Conservation (phyloP, 1,140 invertebrate species). For the Latrodectus geometricus region DNA sequence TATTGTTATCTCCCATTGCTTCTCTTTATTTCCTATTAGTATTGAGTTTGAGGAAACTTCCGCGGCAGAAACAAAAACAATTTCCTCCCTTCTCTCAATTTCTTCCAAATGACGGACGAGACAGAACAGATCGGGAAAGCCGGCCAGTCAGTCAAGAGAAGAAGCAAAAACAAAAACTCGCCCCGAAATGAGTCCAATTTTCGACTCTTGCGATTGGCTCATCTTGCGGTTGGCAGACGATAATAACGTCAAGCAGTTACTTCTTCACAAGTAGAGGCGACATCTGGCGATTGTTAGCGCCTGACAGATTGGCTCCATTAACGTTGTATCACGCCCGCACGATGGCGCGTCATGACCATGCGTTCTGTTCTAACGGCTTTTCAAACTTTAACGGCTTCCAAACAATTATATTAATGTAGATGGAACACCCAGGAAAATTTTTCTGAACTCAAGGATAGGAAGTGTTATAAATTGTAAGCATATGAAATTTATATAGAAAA, state of each 20-base stretch:
- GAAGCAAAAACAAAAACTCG: conserved; percentile 38
- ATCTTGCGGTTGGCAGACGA: conserved; percentile 51
- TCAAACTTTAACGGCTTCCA: conserved; percentile 54
- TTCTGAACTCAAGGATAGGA: background rate
- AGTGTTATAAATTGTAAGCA: too few relatives aligned
- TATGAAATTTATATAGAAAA: too few relatives aligned
- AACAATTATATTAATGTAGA: conserved; percentile 49
- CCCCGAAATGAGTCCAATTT: conserved; percentile 49
- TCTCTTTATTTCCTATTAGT: conserved; percentile 14
- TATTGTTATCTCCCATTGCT: background rate
- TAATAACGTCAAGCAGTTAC: conserved; percentile 56
- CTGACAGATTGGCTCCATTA: conserved; percentile 59
- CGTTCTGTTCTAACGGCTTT: conserved; percentile 40
- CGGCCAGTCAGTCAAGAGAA: conserved; percentile 4
- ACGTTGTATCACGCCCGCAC: conserved; percentile 34
- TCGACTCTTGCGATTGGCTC: conserved; percentile 52
- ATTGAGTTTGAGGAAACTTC: background rate
- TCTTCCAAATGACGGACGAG: background rate
- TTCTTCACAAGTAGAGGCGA: conserved; percentile 5
- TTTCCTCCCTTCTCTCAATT: background rate
- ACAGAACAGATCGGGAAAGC: conserved; percentile 7
- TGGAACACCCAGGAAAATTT: background rate
- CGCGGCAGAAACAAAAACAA: background rate
- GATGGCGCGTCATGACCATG: conserved; percentile 7
- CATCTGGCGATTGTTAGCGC: conserved; percentile 58